These are phyloP conservation scores for Eupeodes luniger DNA, from an alignment of 2,888 invertebrate species.

Conservation along the genomic window DNA sequence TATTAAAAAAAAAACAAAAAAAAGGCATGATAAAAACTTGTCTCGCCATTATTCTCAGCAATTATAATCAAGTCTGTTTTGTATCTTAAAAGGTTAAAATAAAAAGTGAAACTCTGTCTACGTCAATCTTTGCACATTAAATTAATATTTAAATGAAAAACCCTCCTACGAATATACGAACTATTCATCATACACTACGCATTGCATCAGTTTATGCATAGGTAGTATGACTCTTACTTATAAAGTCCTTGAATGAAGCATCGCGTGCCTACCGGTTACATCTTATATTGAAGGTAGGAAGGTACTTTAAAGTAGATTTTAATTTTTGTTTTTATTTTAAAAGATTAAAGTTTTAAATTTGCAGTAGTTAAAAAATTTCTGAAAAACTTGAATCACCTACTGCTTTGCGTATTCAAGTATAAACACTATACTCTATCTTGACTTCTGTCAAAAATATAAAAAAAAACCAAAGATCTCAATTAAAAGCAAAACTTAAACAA, in stretches of 20 bases:
- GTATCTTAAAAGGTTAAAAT: neutral
- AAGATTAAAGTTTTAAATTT: neutral
- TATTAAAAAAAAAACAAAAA: neutral
- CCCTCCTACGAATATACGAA: neutral
- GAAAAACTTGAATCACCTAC: no score
- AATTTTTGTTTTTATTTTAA: neutral
- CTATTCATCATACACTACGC: no score
- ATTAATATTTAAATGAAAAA: neutral
- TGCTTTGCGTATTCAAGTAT: no score
- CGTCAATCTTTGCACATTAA: neutral
- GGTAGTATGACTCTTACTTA: neutral
- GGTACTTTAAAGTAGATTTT: no score
- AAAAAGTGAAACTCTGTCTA: neutral
- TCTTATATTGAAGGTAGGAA: no score
- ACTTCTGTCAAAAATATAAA: neutral
- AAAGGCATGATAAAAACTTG: neutral
- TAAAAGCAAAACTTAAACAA: neutral
- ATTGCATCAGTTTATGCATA: no score
- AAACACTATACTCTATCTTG: no score
- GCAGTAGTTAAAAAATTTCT: no score
- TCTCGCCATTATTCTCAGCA: neutral
- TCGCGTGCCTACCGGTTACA: no score
- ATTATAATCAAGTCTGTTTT: neutral
- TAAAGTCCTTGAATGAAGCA: slow-evolving; percentile 21
- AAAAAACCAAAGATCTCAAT: neutral